phyloP scores from a whole-genome alignment of 2,113 vertebrate genomes.

The Hippolais icterina region DNA sequence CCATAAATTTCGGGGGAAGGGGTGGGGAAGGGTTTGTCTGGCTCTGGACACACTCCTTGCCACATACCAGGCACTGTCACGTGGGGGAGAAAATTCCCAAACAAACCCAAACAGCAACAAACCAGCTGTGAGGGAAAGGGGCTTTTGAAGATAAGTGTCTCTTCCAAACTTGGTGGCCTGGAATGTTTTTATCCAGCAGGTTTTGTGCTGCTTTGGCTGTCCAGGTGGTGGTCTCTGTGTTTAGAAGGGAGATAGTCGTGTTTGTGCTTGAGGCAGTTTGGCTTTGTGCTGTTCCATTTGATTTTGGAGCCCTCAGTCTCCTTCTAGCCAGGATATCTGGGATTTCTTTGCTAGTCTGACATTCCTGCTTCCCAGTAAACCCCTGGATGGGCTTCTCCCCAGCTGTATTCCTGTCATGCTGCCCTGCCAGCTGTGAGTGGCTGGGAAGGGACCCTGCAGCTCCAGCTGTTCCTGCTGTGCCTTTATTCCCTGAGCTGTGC shows the following conservation, averaged over 20 bases:
- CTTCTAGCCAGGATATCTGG: not conserved
- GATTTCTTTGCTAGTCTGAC: fast-evolving
- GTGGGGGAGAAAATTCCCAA: not conserved
- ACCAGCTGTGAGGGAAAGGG: not conserved
- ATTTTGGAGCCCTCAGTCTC: not conserved
- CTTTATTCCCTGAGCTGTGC: not conserved
- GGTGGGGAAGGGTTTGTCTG: not conserved
- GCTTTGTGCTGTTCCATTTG: not conserved
- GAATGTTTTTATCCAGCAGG: not conserved
- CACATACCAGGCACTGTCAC: fast-evolving
- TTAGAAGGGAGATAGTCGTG: not conserved
- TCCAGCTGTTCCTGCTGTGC: not conserved
- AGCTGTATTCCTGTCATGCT: fast-evolving
- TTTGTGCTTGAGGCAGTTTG: not conserved
- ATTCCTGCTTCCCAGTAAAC: fast-evolving
- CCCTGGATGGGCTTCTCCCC: not conserved
- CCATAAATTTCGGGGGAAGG: not conserved
- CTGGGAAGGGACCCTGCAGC: not conserved
- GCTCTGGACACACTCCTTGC: not conserved
- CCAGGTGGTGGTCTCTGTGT: not conserved
- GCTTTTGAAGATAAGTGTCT: fast-evolving
- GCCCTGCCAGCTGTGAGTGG: not conserved
- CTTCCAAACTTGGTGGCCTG: fast-evolving
- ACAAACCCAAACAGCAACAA: not conserved
- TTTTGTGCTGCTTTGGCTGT: not conserved